These are phyloP conservation scores for Cranoglanis bouderius DNA, from an alignment of 2,113 vertebrate genomes.

Conservation along the genomic window DNA sequence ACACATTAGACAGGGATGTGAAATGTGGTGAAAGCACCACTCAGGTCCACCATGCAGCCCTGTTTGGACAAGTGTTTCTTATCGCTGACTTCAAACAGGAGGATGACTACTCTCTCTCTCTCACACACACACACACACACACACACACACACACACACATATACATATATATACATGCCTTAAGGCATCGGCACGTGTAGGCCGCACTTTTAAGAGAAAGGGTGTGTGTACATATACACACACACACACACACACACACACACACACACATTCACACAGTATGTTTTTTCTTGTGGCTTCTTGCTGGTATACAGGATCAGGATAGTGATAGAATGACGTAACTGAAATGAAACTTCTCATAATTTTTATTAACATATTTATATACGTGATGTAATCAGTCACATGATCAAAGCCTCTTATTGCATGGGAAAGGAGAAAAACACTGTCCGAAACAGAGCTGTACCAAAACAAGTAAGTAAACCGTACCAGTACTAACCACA, in stretches of 20 bases:
- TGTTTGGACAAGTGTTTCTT: conserved; percentile 80
- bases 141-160: conserved; percentile 35
- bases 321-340: background rate
- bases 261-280: conserved; percentile 1
- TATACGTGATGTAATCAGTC: background rate
- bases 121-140: conserved; percentile 27
- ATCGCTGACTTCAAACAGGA: conserved; percentile 59
- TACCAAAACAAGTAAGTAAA: background rate
- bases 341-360: background rate
- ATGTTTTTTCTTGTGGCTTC: background rate
- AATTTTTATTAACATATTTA: background rate
- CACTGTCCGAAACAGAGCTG: background rate
- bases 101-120: conserved; percentile 36
- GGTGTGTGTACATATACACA: background rate
- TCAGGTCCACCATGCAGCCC: conserved; percentile 54
- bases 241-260: conserved; percentile 34
- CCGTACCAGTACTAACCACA: background rate
- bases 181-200: background rate
- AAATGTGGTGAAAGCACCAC: conserved; percentile 50
- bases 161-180: background rate
- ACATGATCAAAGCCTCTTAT: background rate
- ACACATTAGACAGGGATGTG: background rate
- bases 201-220: conserved; percentile 20
- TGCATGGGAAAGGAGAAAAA: background rate
- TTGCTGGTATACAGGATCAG: background rate